Evolutionary conservation across 2,888 invertebrate species (phyloP), one percentile per base, ranked within the genome.

Genomic region (Noctua comes): DNA sequence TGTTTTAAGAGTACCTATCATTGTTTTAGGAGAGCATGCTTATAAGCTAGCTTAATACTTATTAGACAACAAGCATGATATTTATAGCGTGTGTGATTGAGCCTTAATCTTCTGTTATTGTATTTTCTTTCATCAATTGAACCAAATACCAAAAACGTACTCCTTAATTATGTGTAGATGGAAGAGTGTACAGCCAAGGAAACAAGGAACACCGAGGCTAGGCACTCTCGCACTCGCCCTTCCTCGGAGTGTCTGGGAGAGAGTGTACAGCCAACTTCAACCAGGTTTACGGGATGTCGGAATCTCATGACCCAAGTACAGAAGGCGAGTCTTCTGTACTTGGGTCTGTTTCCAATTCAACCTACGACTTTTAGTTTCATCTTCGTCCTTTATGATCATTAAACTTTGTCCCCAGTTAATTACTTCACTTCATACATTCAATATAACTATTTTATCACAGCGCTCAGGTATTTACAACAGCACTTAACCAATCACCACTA

Each of bases 401-500:
- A 59, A 40, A 40, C 40, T 7, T 40, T 36, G 16, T 64, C 36
- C 36, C 1, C 11, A 16, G 10, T 24, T 36, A 24, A 64, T 13
- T 65, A 6, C 3, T 21, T 18, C 21, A 62, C 5, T 27, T 21
- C 13, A 43, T 31, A 59, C 18, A n/a, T n/a, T 62, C 0, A 36
- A 31, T 43, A 10, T 51, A 18, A 24, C 6, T 36, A 68, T 54
- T 69, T 76, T 43, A 59, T 48, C 18, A 57, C 11, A 59, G 27
- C n/a, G 43, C 46, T 62, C 31, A 43, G 18, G 7, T 57, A 68
- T 68, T 80, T 18, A 72, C 43, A 64, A 27, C n/a, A 76, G 27
- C 48, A 43, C 51, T 80, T 68, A 75, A 73, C 68, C 51, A 64
- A 87, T 86, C 62, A 76, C 43, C 18, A 72, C 65, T 62, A 76